Percentiles rank a stretch among this genome's conserved stretches.
These are phyloP conservation scores for Anarrhichthys ocellatus DNA, from an alignment of 2,113 vertebrate genomes.

Conservation along the genomic window DNA sequence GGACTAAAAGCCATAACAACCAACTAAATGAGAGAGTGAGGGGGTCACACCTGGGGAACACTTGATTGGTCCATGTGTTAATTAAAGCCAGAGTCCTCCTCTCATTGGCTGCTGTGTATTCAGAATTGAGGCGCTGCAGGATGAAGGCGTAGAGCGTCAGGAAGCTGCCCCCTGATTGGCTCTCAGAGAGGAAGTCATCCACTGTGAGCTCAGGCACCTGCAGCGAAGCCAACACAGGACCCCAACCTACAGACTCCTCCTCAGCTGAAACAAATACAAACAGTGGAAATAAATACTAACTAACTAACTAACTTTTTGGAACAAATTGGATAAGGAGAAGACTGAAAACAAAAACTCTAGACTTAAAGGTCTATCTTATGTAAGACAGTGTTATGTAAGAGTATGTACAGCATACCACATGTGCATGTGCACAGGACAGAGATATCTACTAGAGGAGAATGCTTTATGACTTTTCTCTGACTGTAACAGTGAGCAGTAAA, in stretches of 20 bases:
- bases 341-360: background rate
- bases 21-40: background rate
- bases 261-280: conserved; percentile 59
- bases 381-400: background rate
- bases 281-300: background rate
- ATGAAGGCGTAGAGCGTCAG: conserved; percentile 94
- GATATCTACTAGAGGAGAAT: background rate
- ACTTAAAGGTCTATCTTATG: background rate
- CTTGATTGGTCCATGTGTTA: conserved; percentile 91
- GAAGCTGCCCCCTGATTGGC: conserved; percentile 91
- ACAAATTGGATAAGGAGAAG: background rate
- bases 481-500: background rate
- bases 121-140: conserved; percentile 90
- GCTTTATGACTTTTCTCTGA: background rate
- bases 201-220: conserved; percentile 96
- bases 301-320: background rate
- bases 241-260: conserved; percentile 90
- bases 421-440: background rate
- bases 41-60: conserved; percentile 88
- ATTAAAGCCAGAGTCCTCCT: conserved; percentile 89
- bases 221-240: conserved; percentile 92
- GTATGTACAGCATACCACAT: background rate
- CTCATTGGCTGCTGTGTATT: conserved; percentile 91
- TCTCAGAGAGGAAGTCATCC: conserved; percentile 95
- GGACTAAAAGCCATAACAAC: background rate